Evolutionary conservation across 2,797 vertebrate genomes (phyloP).

Genomic region (Valencia hispanica): DNA sequence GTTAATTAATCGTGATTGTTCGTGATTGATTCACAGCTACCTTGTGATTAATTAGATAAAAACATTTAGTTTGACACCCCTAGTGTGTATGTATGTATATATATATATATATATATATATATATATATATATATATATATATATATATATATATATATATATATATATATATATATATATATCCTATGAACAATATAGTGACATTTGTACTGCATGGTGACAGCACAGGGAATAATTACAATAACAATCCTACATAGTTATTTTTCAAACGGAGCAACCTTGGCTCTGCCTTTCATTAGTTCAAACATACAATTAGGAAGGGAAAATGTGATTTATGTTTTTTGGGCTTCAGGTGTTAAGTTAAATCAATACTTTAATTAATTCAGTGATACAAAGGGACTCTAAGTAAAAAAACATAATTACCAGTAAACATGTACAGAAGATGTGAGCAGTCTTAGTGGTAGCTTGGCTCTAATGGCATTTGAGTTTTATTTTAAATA

Average conservation of each 20-base stretch:
- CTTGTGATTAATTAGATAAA: too few relatives aligned
- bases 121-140: background rate
- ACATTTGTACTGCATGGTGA: slow-evolving; percentile 58
- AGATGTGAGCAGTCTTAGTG: slow-evolving; percentile 20
- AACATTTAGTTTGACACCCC: background rate
- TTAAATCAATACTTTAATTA: slow-evolving; percentile 76
- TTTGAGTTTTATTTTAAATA: background rate
- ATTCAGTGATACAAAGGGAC: slow-evolving; percentile 62
- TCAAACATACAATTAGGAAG: slow-evolving; percentile 70
- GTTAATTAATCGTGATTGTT: too few relatives aligned
- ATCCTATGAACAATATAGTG: slow-evolving; percentile 63
- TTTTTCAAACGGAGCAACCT: slow-evolving; percentile 68
- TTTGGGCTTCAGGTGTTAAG: slow-evolving; percentile 72
- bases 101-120: background rate
- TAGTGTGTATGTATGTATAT: background rate
- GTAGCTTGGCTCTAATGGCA: slow-evolving; percentile 13
- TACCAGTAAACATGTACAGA: slow-evolving; percentile 56
- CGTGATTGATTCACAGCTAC: too few relatives aligned
- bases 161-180: slow-evolving; percentile 28
- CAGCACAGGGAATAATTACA: slow-evolving; percentile 73
- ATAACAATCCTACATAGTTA: slow-evolving; percentile 68
- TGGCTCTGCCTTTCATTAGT: slow-evolving; percentile 64
- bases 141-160: background rate
- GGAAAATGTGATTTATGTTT: slow-evolving; percentile 71
- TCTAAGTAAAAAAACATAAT: slow-evolving; percentile 65